phyloP scores from a whole-genome alignment of 2,888 invertebrate genomes.

The Dynastes grantii region DNA sequence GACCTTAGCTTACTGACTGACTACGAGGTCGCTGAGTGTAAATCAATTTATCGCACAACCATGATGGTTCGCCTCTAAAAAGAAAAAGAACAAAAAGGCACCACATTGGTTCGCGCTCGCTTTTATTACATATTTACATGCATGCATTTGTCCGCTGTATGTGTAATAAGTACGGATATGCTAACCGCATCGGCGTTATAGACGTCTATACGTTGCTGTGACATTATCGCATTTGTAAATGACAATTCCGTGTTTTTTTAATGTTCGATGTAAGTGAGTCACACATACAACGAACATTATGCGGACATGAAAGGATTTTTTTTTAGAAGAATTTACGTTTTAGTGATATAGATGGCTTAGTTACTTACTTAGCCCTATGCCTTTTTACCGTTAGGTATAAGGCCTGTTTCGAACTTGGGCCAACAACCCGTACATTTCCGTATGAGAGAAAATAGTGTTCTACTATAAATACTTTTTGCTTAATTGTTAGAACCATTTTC shows the following conservation, averaged over 20 bases:
- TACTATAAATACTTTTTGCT: no score
- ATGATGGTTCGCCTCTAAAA: constrained; percentile 44
- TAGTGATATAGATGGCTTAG: no score
- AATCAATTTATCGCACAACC: constrained; percentile 52
- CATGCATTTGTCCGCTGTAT: background rate
- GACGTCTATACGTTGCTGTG: background rate
- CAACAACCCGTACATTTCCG: no score
- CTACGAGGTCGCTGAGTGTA: constrained; percentile 57
- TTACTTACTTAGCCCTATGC: no score
- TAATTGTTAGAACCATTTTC: no score
- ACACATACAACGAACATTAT: background rate
- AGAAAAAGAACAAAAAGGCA: constrained; percentile 12
- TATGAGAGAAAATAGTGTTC: no score
- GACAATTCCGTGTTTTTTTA: background rate
- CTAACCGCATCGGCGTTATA: constrained; percentile 6
- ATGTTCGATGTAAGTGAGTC: constrained; percentile 6
- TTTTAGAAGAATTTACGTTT: no score
- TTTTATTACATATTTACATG: constrained; percentile 30
- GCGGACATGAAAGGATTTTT: no score
- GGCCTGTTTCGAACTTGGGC: no score
- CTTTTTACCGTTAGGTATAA: no score
- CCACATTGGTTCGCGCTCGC: constrained; percentile 6
- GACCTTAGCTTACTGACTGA: constrained; percentile 61
- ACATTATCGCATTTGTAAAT: no score
- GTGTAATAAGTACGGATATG: constrained; percentile 11